Evolutionary conservation across 2,113 vertebrate genomes (phyloP), one percentile per base, ranked within the genome.

Genomic region (Lagopus leucura): DNA sequence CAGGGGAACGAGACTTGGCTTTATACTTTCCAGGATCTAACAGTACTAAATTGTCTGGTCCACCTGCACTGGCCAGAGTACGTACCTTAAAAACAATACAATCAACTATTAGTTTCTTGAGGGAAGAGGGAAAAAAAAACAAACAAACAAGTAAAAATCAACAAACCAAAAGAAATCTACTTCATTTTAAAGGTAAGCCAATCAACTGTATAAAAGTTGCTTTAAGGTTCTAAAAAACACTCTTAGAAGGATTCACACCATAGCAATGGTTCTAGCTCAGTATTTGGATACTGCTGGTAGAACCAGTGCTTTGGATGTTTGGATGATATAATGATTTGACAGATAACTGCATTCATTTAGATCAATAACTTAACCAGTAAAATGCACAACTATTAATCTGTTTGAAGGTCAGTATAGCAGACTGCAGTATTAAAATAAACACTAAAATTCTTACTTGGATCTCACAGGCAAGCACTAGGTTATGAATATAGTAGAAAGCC

Each of bases 401-500:
- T 61, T 74, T 71, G 67, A 25, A 54, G 4, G 25, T 40, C 52
- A 80, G 82, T 24, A 67, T 0, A 75, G 43, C 17, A 92, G 55
- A 30, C 4, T n/a, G 5, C 20, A 67, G 69, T 72, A 67, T 43
- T 64, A 43, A 3, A 3, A n/a, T 22, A 84, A 88, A 86, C 4
- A 61, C 4, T 67, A 67, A 63, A 71, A n/a, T n/a, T 42, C 97
- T 92, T 97, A 99, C 99, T 99, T 99, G 99, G 95, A 99, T 99
- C 97, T 99, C 99, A 91, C 99, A 99, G 45, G 99, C 99, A 12
- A 98, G 98, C 85, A 99, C 98, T 82, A 99, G 97, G 91, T 99
- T 99, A 95, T 99, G 99, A 86, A 99, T 99, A 87, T 99, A 99
- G 96, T 99, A 99, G 96, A 99, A 99, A 63, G 99, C 99, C 93